phyloP scores from a whole-genome alignment of 2,888 invertebrate genomes.

The Habrosyne pyritoides region DNA sequence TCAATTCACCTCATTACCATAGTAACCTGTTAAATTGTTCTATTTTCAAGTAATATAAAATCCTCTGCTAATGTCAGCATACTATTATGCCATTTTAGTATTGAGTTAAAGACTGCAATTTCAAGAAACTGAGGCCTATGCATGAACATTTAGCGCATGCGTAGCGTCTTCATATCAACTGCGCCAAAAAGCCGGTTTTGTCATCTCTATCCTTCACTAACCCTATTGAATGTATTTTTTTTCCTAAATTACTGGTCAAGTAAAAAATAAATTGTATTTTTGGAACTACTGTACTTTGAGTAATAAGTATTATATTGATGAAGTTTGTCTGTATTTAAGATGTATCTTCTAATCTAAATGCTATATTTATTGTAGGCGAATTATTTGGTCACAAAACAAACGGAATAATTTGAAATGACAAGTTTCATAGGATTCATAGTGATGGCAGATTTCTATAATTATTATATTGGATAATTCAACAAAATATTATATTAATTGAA shows the following conservation, averaged over 20 bases:
- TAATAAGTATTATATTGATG: not conserved
- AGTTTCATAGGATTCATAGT: not conserved
- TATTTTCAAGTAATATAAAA: not conserved
- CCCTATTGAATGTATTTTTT: no score
- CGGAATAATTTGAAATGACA: no score
- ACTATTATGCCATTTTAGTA: not conserved
- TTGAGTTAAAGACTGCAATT: not conserved
- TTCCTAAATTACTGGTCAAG: no score
- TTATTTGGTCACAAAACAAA: not conserved
- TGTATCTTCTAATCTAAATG: not conserved
- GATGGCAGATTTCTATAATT: no score
- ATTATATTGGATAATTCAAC: no score
- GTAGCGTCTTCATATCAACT: no score
- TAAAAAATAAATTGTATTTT: no score
- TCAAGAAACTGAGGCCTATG: no score
- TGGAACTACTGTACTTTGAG: not conserved
- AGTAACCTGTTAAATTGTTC: not conserved
- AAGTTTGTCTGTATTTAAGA: not conserved
- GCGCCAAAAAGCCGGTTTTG: no score
- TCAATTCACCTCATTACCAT: not conserved
- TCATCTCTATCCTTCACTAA: no score
- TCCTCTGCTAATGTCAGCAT: not conserved
- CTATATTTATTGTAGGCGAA: not conserved
- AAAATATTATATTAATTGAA: no score
- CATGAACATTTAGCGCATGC: no score